Evolutionary conservation across 1,140 invertebrate species (phyloP).

Genomic region (Drosophila ficusphila): DNA sequence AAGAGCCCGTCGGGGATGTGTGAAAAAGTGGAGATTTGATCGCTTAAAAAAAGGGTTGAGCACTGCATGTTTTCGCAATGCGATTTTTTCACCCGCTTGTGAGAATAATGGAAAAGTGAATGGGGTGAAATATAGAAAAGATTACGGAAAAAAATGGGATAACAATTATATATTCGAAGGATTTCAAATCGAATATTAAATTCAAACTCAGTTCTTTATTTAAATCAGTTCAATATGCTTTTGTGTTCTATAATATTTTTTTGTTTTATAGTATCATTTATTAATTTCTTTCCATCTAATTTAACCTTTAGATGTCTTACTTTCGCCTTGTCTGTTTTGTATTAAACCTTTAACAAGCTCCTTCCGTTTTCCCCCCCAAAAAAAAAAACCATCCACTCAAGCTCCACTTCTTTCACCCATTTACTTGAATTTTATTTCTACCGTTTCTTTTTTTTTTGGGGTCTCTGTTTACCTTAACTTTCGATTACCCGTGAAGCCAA

Average conservation of each 20-base stretch:
- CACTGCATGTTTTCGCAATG: slow-evolving; percentile 7
- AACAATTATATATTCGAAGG: no score
- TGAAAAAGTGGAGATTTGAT: slow-evolving; percentile 21
- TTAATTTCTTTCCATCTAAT: background rate
- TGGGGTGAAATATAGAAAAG: background rate
- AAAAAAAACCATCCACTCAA: slow-evolving; percentile 1
- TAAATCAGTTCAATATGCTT: no score
- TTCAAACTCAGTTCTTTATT: no score
- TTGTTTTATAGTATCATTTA: no score
- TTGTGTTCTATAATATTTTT: background rate
- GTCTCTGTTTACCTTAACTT: slow-evolving; percentile 31
- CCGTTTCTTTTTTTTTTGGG: background rate
- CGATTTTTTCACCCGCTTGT: slow-evolving; percentile 1
- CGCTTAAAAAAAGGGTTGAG: slow-evolving; percentile 13
- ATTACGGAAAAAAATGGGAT: background rate
- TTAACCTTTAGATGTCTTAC: background rate
- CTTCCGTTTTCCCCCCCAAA: background rate
- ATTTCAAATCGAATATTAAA: no score
- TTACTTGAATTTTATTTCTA: slow-evolving; percentile 24
- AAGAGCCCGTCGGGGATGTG: slow-evolving; percentile 14
- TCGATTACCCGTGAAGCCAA: slow-evolving; percentile 46
- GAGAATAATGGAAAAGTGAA: background rate
- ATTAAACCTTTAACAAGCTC: slow-evolving; percentile 4
- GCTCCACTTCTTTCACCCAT: slow-evolving; percentile 15
- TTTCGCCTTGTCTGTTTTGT: background rate